phyloP scores from a whole-genome alignment of 2,888 invertebrate genomes.

The Hyalella azteca region DNA sequence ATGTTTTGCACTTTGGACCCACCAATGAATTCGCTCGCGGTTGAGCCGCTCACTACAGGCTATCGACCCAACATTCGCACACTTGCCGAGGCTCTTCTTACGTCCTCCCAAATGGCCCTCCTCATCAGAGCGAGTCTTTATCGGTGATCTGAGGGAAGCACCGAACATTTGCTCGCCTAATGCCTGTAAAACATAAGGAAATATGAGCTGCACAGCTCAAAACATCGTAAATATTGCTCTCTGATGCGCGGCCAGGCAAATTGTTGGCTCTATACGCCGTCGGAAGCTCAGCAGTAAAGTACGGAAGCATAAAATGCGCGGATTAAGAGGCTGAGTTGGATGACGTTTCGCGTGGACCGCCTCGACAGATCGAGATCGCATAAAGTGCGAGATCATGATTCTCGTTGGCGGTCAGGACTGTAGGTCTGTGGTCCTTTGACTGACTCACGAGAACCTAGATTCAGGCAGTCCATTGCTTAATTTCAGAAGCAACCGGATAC shows the following conservation, averaged over 20 bases:
- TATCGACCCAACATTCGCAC: neutral
- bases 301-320: constrained; percentile 7
- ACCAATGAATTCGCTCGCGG: neutral
- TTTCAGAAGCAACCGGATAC: too few relatives aligned
- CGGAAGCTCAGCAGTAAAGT: constrained; percentile 22
- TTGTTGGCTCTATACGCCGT: neutral
- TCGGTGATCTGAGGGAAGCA: constrained; percentile 26
- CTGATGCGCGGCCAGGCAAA: constrained; percentile 6
- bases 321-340: neutral
- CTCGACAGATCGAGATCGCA: neutral
- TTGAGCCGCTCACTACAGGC: neutral
- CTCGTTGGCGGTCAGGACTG: neutral
- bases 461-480: too few relatives aligned
- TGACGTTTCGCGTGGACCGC: neutral
- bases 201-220: constrained; percentile 30
- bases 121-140: constrained; percentile 25
- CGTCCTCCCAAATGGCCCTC: constrained; percentile 22
- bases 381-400: neutral
- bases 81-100: neutral
- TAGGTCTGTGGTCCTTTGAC: too few relatives aligned
- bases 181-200: constrained; percentile 33
- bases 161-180: constrained; percentile 30
- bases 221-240: constrained; percentile 31
- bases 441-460: too few relatives aligned
- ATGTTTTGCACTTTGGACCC: too few relatives aligned